A percentile compares a stretch with the other conserved stretches of the same genome.
These are phyloP conservation scores for Scarus forsteni DNA, from an alignment of 2,797 vertebrate genomes.

Conservation along the genomic window DNA sequence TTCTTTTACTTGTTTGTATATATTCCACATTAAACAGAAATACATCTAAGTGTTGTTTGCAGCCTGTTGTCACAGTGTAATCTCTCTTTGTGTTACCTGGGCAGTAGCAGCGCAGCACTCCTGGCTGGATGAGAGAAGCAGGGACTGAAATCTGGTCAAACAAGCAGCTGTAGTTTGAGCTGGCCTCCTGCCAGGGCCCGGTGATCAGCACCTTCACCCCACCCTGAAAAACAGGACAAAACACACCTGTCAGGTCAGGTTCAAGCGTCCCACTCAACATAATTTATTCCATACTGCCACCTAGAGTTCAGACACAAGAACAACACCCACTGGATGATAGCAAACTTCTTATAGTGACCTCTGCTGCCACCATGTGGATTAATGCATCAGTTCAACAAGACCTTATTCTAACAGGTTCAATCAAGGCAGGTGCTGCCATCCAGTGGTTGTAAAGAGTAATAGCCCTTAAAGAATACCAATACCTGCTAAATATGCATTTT, in stretches of 20 bases:
- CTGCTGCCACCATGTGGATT: conserved; percentile 76
- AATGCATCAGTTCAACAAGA: conserved; percentile 1
- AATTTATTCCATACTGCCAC: conserved; percentile 48
- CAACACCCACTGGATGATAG: conserved; percentile 21
- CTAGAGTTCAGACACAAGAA: conserved; percentile 55
- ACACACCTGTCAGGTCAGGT: conserved; percentile 9
- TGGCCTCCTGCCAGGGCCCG: conserved; percentile 97
- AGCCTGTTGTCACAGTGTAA: no score
- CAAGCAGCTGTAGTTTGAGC: conserved; percentile 97
- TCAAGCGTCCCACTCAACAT: not conserved
- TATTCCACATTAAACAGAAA: no score
- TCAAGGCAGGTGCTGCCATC: conserved; percentile 36
- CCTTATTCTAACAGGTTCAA: not conserved
- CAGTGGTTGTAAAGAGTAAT: conserved; percentile 38
- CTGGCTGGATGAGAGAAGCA: conserved; percentile 97
- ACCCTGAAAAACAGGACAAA: conserved; percentile 84
- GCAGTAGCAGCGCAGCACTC: conserved; percentile 98
- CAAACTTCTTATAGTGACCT: conserved; percentile 3
- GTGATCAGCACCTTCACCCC: conserved; percentile 99
- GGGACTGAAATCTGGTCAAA: conserved; percentile 99
- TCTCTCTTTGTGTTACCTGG: conserved; percentile 88
- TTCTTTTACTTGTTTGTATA: no score
- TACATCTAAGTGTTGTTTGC: no score
- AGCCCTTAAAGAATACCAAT: conserved; percentile 3
- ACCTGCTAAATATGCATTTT: not conserved